Evolutionary conservation across 2,797 vertebrate species (phyloP).

Genomic region (Pitangus sulphuratus): DNA sequence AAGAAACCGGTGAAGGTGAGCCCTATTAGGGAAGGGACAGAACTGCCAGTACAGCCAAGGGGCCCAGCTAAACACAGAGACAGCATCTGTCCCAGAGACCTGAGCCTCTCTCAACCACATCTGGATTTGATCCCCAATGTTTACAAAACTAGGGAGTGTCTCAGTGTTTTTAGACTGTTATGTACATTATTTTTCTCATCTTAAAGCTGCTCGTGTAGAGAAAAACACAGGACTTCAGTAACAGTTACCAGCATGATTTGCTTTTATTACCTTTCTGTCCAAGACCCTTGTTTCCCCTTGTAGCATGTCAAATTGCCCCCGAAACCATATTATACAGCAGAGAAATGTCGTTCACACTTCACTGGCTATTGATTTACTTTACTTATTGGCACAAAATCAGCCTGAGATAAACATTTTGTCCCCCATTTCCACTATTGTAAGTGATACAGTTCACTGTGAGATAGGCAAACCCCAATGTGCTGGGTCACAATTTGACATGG

Average conservation of each 20-base stretch:
- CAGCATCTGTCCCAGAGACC: not conserved
- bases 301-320: constrained; percentile 87
- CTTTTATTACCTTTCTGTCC: constrained; percentile 86
- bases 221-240: constrained; percentile 79
- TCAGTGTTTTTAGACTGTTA: constrained; percentile 72
- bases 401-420: constrained; percentile 92
- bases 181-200: constrained; percentile 78
- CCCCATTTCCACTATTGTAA: constrained; percentile 88
- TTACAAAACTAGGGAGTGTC: constrained; percentile 63
- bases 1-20: not conserved
- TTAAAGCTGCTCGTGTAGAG: constrained; percentile 78
- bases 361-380: constrained; percentile 98
- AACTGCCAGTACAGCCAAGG: not conserved
- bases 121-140: not conserved
- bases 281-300: constrained; percentile 84
- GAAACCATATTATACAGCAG: constrained; percentile 88
- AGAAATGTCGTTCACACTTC: constrained; percentile 96
- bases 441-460: constrained; percentile 83
- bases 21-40: fast-evolving
- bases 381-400: constrained; percentile 98
- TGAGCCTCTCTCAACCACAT: not conserved
- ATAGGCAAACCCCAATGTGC: constrained; percentile 89
- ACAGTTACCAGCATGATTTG: constrained; percentile 82
- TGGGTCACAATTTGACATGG: constrained; percentile 92
- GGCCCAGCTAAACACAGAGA: not conserved